Evolutionary conservation across 2,797 vertebrate genomes (phyloP).

Genomic region (Rhinatrema bivittatum): DNA sequence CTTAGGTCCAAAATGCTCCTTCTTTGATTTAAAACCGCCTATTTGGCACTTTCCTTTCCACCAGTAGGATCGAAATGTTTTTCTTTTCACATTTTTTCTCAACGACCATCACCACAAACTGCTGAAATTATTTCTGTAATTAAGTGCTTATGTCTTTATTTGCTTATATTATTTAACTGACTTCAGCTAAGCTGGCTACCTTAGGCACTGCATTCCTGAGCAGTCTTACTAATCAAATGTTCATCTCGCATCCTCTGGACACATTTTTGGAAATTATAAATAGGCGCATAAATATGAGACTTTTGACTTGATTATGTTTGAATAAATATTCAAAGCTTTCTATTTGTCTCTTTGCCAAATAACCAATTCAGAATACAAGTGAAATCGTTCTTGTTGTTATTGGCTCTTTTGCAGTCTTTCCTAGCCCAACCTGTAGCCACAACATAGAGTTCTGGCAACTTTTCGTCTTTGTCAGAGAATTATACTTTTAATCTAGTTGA

Average conservation of each 20-base stretch:
- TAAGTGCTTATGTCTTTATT: conserved; percentile 6
- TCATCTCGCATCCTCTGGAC: not conserved
- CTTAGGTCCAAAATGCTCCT: no score
- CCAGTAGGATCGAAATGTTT: not conserved
- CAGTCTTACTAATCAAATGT: not conserved
- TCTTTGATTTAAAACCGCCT: not conserved
- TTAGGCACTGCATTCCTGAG: not conserved
- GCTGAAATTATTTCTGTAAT: not conserved
- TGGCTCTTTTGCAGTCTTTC: conserved; percentile 63
- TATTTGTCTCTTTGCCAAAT: conserved; percentile 48
- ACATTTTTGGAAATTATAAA: no score
- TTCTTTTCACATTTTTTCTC: not conserved
- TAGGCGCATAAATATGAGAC: no score
- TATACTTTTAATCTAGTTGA: no score
- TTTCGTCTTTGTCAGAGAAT: conserved; percentile 32
- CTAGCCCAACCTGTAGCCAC: conserved; percentile 59
- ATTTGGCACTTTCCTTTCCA: not conserved
- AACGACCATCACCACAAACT: not conserved
- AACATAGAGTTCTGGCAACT: conserved; percentile 57
- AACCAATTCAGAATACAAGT: conserved; percentile 64
- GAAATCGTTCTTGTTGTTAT: conserved; percentile 69
- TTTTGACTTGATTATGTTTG: conserved; percentile 10
- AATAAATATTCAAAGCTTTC: conserved; percentile 16
- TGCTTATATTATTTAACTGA: not conserved
- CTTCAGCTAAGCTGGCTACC: no score